Evolutionary conservation across 1,140 invertebrate genomes (phyloP).

Genomic region (Goniozus legneri): DNA sequence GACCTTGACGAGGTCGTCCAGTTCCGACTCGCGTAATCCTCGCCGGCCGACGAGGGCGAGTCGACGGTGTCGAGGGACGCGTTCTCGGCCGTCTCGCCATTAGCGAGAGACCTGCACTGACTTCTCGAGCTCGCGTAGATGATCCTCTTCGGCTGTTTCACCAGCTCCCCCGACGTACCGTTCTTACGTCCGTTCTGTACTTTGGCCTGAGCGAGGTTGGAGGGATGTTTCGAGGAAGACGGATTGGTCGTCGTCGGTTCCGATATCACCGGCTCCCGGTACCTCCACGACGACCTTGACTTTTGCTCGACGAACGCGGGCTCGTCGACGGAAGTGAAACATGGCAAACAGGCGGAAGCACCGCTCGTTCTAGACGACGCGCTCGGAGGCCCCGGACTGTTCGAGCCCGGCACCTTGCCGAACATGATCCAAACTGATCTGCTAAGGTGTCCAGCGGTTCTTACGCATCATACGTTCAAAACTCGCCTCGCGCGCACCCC

Average conservation of each 20-base stretch:
- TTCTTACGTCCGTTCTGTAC: too few relatives aligned
- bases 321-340: conserved; percentile 35
- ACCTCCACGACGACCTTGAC: conserved; percentile 16
- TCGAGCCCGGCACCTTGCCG: conserved; percentile 42
- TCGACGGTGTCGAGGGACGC: conserved; percentile 3
- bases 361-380: conserved; percentile 10
- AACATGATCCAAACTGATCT: conserved; percentile 36
- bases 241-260: conserved; percentile 7
- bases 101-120: too few relatives aligned
- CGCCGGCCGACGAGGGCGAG: not conserved
- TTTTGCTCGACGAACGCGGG: conserved; percentile 20
- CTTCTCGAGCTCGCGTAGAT: not conserved
- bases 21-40: not conserved
- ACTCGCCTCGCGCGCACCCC: not conserved
- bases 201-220: not conserved
- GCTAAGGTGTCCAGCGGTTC: not conserved
- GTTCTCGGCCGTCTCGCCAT: conserved; percentile 4
- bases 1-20: conserved; percentile 10
- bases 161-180: conserved; percentile 12
- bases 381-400: conserved; percentile 31
- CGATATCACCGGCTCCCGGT: conserved; percentile 25
- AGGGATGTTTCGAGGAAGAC: not conserved
- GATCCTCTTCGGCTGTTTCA: conserved; percentile 3
- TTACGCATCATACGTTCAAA: not conserved
- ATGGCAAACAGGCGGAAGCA: conserved; percentile 29